A percentile compares a stretch with the other conserved stretches of the same genome.
Evolutionary conservation across 1,140 invertebrate species (phyloP).

Genomic region (Drosophila nebulosa): DNA sequence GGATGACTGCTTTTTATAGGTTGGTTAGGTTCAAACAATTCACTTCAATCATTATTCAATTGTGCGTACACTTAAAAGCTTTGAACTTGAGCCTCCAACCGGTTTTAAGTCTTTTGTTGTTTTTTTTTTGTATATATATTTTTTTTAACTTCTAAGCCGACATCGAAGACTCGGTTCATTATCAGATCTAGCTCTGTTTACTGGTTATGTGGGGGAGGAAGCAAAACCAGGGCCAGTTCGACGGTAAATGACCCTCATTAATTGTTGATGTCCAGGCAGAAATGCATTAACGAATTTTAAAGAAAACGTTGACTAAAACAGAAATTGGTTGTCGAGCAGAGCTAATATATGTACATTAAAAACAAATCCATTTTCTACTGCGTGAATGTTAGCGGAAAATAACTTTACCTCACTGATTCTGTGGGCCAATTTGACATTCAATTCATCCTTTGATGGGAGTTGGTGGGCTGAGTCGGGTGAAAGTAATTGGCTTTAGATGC

Average conservation of each 20-base stretch:
- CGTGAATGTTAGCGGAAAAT: too few species aligned
- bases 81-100: conserved; percentile 65
- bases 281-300: too few species aligned
- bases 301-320: too few species aligned
- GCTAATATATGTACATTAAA: too few species aligned
- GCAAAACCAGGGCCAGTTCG: conserved; percentile 34
- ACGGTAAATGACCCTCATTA: not conserved
- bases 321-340: too few species aligned
- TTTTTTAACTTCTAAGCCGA: conserved; percentile 50
- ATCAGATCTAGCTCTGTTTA: conserved; percentile 58
- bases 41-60: conserved; percentile 33
- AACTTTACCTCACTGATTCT: too few species aligned
- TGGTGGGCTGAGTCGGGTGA: not conserved
- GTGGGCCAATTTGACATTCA: too few species aligned
- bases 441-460: too few species aligned
- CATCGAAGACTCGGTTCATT: conserved; percentile 53
- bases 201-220: conserved; percentile 46
- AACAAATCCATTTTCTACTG: too few species aligned
- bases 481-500: conserved; percentile 54
- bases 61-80: conserved; percentile 21
- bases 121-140: not conserved
- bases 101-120: conserved; percentile 45
- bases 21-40: conserved; percentile 10
- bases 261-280: conserved; percentile 11
- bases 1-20: conserved; percentile 30